Evolutionary conservation across 2,888 invertebrate species (phyloP), one percentile per base, ranked within the genome.

Genomic region (Rhyacophila evoluta): DNA sequence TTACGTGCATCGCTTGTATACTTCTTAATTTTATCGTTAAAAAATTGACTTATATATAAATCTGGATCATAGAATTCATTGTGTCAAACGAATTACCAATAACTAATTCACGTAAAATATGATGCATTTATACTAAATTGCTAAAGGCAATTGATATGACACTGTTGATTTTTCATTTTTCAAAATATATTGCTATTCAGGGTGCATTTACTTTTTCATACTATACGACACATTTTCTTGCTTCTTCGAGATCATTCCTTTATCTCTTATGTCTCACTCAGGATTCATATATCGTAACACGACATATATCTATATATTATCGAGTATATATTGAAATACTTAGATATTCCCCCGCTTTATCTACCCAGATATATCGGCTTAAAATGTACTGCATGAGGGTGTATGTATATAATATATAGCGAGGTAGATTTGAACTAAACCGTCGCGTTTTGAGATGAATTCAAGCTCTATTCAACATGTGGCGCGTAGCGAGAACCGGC

Each of bases 351-450:
- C 19, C 10, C 25, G 55, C 55, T 55, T 55, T 55, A 55, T 55
- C 55, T 55, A 19, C 8, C 19, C 55, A 55, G 55, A 55, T 55
- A 12, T 55, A 55, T 55, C 55, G 55, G 55, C 55, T 55, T 55
- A 55, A 55, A 55, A 55, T 19, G 55, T 55, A 55, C 55, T 55
- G 55, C 55, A 55, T 8, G 55, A 19, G 39, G 19, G 55, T 55
- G 12, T 55, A 19, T 55, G 55, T 55, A 55, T 55, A 55, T 55
- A 55, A 55, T 55, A 55, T 55, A 55, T 55, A 15, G 15, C 15
- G 25, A 19, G 6, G 55, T 55, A 19, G 55, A 55, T 55, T 55
- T 55, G 55, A 55, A 55, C 55, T 25, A 19, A 55, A 55, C 55
- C 55, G 55, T 19, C 6, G 55, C 10, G 55, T 19, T 55, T 55